Conservation (phyloP, 2,888 invertebrate genomes). For the Limnephilus marmoratus region DNA sequence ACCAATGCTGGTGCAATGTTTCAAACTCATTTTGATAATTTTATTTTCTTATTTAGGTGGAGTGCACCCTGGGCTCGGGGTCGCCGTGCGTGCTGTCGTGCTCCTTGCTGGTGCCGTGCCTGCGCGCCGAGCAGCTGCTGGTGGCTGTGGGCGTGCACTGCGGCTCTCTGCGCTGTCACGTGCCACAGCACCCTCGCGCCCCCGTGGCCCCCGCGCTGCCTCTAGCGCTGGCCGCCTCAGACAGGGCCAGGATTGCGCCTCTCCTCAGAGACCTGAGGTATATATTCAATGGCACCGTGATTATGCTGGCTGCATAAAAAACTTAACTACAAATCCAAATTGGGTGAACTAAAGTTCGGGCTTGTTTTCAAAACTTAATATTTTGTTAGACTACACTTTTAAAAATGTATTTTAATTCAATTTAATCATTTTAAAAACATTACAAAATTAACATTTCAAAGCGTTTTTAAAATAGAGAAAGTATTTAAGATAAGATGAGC, state of each 20-base stretch:
- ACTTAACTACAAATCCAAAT: too few relatives aligned
- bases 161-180: constrained; percentile 93
- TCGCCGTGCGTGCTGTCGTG: constrained; percentile 95
- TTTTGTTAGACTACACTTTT: too few relatives aligned
- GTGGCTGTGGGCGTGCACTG: constrained; percentile 97
- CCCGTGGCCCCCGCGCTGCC: constrained; percentile 88
- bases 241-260: constrained; percentile 70
- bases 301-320: too few relatives aligned
- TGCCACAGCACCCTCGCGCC: constrained; percentile 91
- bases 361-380: too few relatives aligned
- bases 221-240: constrained; percentile 78
- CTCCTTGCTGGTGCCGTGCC: constrained; percentile 91
- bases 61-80: constrained; percentile 83
- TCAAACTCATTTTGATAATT: background rate
- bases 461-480: too few relatives aligned
- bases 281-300: constrained; percentile 69
- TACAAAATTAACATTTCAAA: too few relatives aligned
- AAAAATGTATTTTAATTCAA: too few relatives aligned
- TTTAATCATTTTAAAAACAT: too few relatives aligned
- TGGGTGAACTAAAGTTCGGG: too few relatives aligned
- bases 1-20: too few relatives aligned
- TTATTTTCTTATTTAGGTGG: constrained; percentile 78
- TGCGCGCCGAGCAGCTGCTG: constrained; percentile 93
- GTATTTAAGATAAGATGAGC: too few relatives aligned
- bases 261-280: constrained; percentile 77